These are phyloP conservation scores for Nibea coibor DNA, from an alignment of 2,113 vertebrate species.

Conservation along the genomic window DNA sequence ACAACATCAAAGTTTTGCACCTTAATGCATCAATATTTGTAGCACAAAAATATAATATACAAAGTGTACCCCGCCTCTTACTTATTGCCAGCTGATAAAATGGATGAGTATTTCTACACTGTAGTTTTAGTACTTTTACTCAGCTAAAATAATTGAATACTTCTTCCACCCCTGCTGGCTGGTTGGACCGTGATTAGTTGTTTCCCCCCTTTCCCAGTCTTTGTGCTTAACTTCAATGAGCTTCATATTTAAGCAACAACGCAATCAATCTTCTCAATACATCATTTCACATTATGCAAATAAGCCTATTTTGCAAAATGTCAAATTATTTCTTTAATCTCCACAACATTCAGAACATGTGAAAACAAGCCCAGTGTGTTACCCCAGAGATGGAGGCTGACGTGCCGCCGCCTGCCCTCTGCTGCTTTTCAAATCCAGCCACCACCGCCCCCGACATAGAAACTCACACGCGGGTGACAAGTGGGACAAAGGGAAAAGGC, in stretches of 20 bases:
- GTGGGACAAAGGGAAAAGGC: constrained; percentile 45
- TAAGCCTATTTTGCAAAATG: background rate
- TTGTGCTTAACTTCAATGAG: background rate
- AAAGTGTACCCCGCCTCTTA: too few species aligned
- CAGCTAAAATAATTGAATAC: background rate
- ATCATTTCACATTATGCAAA: background rate
- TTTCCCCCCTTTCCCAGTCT: background rate
- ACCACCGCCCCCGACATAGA: background rate
- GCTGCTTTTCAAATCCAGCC: constrained; percentile 11
- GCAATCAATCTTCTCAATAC: background rate
- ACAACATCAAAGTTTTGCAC: background rate
- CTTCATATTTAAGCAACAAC: too few species aligned
- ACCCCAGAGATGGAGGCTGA: background rate
- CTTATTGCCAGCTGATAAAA: too few species aligned
- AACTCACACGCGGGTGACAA: constrained; percentile 25
- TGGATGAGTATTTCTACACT: background rate
- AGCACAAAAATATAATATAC: too few species aligned
- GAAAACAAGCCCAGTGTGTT: background rate
- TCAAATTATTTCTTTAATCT: background rate
- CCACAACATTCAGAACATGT: background rate
- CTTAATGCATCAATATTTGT: background rate
- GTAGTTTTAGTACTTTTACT: background rate
- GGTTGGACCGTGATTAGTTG: too few species aligned
- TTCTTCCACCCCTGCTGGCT: background rate
- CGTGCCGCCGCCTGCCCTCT: constrained; percentile 4